Conservation (phyloP, 2,888 invertebrate genomes). For the Hyles lineata region DNA sequence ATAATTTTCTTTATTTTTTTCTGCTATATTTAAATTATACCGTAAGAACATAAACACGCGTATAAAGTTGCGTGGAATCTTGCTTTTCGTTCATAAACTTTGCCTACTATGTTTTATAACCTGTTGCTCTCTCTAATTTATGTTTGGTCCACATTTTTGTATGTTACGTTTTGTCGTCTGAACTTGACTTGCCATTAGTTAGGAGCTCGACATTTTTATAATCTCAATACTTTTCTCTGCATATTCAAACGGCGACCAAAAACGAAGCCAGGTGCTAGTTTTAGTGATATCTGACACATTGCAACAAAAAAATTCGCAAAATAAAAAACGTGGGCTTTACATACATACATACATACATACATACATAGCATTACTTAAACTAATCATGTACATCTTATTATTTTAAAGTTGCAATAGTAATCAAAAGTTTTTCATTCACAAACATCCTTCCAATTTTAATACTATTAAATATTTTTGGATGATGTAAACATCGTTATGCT, state of each 20-base stretch:
- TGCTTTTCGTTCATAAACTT: background rate
- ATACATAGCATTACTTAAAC: too few species aligned
- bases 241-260: background rate
- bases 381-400: too few species aligned
- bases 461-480: background rate
- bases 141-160: slow-evolving; percentile 30
- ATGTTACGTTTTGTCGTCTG: slow-evolving; percentile 28
- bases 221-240: background rate
- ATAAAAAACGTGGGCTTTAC: too few species aligned
- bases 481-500: background rate
- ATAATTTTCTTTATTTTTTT: background rate
- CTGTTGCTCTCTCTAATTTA: slow-evolving; percentile 30
- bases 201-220: background rate
- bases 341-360: too few species aligned
- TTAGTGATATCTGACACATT: too few species aligned
- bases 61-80: slow-evolving; percentile 2
- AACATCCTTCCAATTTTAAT: background rate
- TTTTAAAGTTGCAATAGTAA: too few species aligned
- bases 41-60: background rate
- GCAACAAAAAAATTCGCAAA: too few species aligned
- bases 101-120: slow-evolving; percentile 14
- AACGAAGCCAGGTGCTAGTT: too few species aligned
- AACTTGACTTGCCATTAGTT: slow-evolving; percentile 7
- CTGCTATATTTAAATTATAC: background rate
- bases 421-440: too few species aligned